Base-by-base conservation (phyloP, 1,140 invertebrate genomes). In the Olivierus martensii region DNA sequence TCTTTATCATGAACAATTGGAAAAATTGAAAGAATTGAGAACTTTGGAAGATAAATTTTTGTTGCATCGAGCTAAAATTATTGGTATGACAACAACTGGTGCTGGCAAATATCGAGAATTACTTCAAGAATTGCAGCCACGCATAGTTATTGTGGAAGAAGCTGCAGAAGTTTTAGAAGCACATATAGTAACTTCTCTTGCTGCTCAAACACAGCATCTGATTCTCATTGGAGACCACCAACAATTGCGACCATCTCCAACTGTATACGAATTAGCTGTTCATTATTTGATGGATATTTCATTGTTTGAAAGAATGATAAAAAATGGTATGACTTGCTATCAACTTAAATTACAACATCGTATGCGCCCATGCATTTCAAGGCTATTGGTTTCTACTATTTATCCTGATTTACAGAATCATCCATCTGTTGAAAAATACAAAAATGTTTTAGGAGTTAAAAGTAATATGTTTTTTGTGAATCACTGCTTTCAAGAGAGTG, bases 131-230 rank as follows among this genome's bases (percentile, higher is more conserved):
- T 59, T 87, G 17, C 66, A 73, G 45, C 75, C 80, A 36, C 71
- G 75, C 54, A 80, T 87, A 51, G 62, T 74, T 0, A 76, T 89
- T 35, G 79, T 89, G 15, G 86, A 90, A 69, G 87, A 90, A 72
- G 86, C 87, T 0, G 86, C 84, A 2, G 85, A 90, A 73, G 80
- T 87, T 11, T 67, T 87, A 28, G 87, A 90, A 63, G 67, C 79
- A 12, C 84, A 88, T 61, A 78, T 86, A 34, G 60, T 87, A 1
- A 75, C 80, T 14, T 77, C 82, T 28, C 67, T 92, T 9, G 80
- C 79, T n/a, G 64, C 72, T 28, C 58, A 73, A 37, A 84, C 83
- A 55, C 57, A 90, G 66, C 88, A 92, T 65, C 71, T 89, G 0
- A 87, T 92, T 53, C 71, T 88, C 11, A 84, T 89, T 57, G 86